Evolutionary conservation across 2,113 vertebrate genomes (phyloP), one percentile per base, ranked within the genome.

Genomic region (Dromaius novaehollandiae): DNA sequence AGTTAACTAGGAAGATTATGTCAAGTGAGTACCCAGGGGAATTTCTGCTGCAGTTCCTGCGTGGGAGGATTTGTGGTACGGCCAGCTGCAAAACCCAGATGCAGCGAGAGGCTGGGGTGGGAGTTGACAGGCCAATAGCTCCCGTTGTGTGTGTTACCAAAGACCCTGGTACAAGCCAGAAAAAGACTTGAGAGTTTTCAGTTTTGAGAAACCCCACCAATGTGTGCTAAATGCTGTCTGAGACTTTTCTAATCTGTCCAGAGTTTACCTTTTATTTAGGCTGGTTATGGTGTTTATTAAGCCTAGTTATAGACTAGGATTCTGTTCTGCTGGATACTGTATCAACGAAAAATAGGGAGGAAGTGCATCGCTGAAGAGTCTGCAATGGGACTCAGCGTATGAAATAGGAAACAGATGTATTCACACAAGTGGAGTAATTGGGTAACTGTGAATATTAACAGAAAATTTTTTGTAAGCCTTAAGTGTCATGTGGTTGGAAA

Each of bases 1-100:
- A 77, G 34, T 42, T 42, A 32, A n/a, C 74, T 64, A 56, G 65
- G 65, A 60, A 90, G 46, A 76, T 84, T 88, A 38, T 38, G 36
- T 71, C 53, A 40, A 81, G 24, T 53, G 83, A 74, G 75, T 81
- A 40, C 56, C 4, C 44, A 32, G 22, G 53, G 42, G n/a, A 71
- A 75, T 93, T 93, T 76, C 70, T 96, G 21, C 73, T 86, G 4
- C 46, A 32, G 51, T 71, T 88, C 55, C 76, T 53, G 34, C 75
- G 88, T 91, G 87, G 91, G 92, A 90, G 63, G 89, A 89, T 82
- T 91, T 88, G 87, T 91, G 25, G 2, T 44, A 5, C 44, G 73
- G 80, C 90, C 75, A 90, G 32, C 3, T 77, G 36, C n/a, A 84
- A 81, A 86, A 7, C 68, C 9, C 63, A 46, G 76, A 55, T 63